A percentile compares a stretch with the other conserved stretches of the same genome.
phyloP scores from a whole-genome alignment of 2,888 invertebrate genomes.

The Xiphydria camelus region DNA sequence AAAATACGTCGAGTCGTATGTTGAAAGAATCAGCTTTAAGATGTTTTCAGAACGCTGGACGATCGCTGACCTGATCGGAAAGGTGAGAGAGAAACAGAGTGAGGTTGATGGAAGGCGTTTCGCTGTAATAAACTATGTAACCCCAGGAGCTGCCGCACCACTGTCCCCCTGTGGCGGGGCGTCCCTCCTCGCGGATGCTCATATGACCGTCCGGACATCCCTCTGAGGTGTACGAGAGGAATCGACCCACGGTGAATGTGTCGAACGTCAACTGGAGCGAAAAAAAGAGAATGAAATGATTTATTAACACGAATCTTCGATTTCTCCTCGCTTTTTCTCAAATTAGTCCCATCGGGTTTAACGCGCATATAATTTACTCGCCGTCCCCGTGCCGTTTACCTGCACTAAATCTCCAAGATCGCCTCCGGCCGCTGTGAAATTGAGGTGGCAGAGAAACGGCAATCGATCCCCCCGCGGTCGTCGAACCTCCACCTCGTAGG shows the following conservation, averaged over 20 bases:
- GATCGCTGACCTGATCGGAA: constrained; percentile 69
- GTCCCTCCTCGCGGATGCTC: constrained; percentile 73
- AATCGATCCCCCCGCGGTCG: constrained; percentile 74
- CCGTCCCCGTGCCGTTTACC: constrained; percentile 58
- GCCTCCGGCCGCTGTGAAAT: constrained; percentile 80
- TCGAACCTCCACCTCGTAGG: constrained; percentile 78
- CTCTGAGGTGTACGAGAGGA: constrained; percentile 75
- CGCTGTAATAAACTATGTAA: constrained; percentile 83
- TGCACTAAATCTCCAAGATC: constrained; percentile 80
- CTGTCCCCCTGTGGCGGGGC: constrained; percentile 74
- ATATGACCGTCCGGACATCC: constrained; percentile 84
- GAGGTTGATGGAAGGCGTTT: constrained; percentile 77
- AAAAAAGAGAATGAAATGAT: constrained; percentile 26
- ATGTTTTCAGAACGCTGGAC: neutral
- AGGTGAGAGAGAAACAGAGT: constrained; percentile 71
- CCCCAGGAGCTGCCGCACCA: constrained; percentile 87
- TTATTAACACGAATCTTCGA: too few species aligned
- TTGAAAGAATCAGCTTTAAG: too few species aligned
- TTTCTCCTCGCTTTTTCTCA: too few species aligned
- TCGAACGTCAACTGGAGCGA: constrained; percentile 77
- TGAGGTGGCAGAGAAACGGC: constrained; percentile 80
- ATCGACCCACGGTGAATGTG: constrained; percentile 80
- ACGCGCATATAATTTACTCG: too few species aligned
- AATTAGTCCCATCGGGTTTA: too few species aligned
- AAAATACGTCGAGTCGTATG: too few species aligned